phyloP scores from a whole-genome alignment of 35 echinoderm and acorn worm genomes.

The Anneissia japonica region DNA sequence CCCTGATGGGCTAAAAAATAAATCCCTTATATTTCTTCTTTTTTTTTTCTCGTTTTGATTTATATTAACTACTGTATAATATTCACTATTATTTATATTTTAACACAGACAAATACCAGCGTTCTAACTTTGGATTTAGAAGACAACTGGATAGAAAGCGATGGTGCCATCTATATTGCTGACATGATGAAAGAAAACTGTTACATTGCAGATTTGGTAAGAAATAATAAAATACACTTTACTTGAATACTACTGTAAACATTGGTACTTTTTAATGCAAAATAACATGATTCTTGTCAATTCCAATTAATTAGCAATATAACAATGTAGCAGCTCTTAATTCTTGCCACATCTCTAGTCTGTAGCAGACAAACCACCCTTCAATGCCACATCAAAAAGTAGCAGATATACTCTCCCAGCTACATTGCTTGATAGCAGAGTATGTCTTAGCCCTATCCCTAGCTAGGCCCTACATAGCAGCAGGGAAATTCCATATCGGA shows the following conservation, averaged over 20 bases:
- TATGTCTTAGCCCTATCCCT: too few relatives aligned
- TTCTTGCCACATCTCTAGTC: too few relatives aligned
- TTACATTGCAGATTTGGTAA: constrained; percentile 91
- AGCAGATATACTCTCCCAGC: too few relatives aligned
- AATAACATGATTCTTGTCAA: background rate
- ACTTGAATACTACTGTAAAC: background rate
- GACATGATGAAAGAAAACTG: constrained; percentile 99
- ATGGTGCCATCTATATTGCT: constrained; percentile 73
- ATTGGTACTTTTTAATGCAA: background rate
- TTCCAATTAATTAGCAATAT: background rate
- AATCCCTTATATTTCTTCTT: too few relatives aligned
- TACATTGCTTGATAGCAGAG: too few relatives aligned
- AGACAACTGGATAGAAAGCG: constrained; percentile 93
- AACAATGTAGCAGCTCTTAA: background rate
- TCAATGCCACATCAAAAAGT: too few relatives aligned
- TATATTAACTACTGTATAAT: too few relatives aligned
- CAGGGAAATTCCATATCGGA: too few relatives aligned
- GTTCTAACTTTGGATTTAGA: constrained; percentile 84
- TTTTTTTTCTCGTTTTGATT: too few relatives aligned
- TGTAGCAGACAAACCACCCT: too few relatives aligned
- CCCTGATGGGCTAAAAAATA: too few relatives aligned
- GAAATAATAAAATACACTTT: background rate
- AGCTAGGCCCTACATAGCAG: too few relatives aligned
- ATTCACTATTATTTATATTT: background rate
- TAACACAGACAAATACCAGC: constrained; percentile 74